A percentile compares a stretch with the other conserved stretches of the same genome.
Evolutionary conservation across 64 coral and sea anemone genomes (phyloP).

Genomic region (Actinia tenebrosa): DNA sequence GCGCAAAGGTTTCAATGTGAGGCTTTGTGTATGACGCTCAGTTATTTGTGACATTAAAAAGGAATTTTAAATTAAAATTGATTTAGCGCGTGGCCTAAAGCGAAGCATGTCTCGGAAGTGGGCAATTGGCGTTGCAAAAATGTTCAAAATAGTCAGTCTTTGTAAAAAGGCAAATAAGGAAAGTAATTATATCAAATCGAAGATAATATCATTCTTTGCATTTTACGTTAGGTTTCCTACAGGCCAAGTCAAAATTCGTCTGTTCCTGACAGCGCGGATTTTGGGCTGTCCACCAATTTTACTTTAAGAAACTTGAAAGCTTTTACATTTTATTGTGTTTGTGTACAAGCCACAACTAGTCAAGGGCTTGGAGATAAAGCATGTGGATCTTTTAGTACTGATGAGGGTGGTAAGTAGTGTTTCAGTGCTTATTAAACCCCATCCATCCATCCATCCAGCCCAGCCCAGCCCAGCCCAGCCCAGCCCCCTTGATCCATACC

Average conservation of each 20-base stretch:
- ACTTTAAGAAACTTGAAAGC: constrained; percentile 17
- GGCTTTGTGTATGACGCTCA: no score
- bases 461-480: neutral
- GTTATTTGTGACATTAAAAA: no score
- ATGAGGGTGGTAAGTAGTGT: constrained; percentile 56
- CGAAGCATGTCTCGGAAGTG: no score
- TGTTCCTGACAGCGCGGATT: neutral
- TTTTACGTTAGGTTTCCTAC: constrained; percentile 27
- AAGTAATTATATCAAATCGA: neutral
- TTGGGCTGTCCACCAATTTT: neutral
- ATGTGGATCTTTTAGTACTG: constrained; percentile 28
- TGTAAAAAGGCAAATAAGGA: neutral
- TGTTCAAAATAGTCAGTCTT: neutral
- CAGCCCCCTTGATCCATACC: neutral
- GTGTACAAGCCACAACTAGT: constrained; percentile 40
- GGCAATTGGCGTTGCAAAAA: no score
- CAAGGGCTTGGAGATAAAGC: constrained; percentile 23
- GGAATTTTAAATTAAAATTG: no score
- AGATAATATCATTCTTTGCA: neutral
- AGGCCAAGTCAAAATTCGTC: neutral
- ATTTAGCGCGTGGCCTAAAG: no score
- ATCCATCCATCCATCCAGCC: neutral
- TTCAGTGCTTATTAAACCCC: neutral
- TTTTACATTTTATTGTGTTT: constrained; percentile 48
- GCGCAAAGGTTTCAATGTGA: no score